These are phyloP conservation scores for Cydia fagiglandana DNA, from an alignment of 1,140 invertebrate genomes.

Conservation along the genomic window DNA sequence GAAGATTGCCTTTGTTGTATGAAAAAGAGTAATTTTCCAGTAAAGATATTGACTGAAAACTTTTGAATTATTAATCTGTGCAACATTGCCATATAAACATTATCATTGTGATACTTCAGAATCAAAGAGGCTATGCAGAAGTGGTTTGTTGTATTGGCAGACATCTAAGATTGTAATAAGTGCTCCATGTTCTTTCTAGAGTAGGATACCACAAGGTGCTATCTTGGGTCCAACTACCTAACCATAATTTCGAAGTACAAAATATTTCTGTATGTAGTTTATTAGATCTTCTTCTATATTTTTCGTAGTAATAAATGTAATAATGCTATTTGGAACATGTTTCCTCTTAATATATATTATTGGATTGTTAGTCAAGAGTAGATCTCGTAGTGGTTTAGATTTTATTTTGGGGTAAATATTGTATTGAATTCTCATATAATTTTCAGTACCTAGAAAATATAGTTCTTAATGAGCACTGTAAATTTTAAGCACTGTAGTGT, in stretches of 20 bases:
- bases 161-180: slow-evolving; percentile 31
- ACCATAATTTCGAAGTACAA: slow-evolving; percentile 23
- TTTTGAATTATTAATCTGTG: background rate
- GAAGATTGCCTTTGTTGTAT: background rate
- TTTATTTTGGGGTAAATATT: slow-evolving; percentile 31
- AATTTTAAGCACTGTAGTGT: slow-evolving; percentile 40
- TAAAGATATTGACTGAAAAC: background rate
- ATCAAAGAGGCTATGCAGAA: slow-evolving; percentile 2
- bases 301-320: background rate
- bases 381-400: slow-evolving; percentile 40
- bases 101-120: background rate
- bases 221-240: slow-evolving; percentile 28
- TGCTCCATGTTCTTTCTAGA: slow-evolving; percentile 34
- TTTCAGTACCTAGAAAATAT: slow-evolving; percentile 10
- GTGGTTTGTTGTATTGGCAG: background rate
- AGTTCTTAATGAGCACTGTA: slow-evolving; percentile 39
- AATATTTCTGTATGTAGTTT: slow-evolving; percentile 21
- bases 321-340: slow-evolving; percentile 15
- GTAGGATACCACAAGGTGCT: slow-evolving; percentile 33
- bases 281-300: slow-evolving; percentile 7
- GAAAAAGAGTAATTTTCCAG: background rate
- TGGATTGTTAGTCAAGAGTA: slow-evolving; percentile 34
- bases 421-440: slow-evolving; percentile 20
- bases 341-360: slow-evolving; percentile 31
- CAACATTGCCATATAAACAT: background rate